A percentile compares a stretch with the other conserved stretches of the same genome.
Evolutionary conservation across 2,888 invertebrate species (phyloP).

Genomic region (Athalia cordata): DNA sequence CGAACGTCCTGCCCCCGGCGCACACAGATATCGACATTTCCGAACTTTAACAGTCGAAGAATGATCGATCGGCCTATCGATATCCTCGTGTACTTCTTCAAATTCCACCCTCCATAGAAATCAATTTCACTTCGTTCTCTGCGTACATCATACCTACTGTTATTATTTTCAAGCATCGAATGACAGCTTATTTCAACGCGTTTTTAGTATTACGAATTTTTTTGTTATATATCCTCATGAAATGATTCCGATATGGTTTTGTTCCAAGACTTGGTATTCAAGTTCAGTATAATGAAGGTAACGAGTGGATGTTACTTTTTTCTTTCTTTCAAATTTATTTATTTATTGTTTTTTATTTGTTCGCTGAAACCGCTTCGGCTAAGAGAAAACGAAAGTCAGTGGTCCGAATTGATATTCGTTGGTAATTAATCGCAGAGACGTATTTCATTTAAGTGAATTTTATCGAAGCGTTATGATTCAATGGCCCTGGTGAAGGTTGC

Average conservation of each 20-base stretch:
- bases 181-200: not conserved
- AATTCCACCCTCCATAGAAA: not conserved
- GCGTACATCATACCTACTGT: not conserved
- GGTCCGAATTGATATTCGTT: constrained; percentile 21
- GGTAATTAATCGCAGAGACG: constrained; percentile 39
- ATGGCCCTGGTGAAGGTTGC: not conserved
- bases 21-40: constrained; percentile 40
- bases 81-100: constrained; percentile 25
- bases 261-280: too few relatives aligned
- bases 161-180: constrained; percentile 17
- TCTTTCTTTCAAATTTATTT: too few relatives aligned
- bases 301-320: too few relatives aligned
- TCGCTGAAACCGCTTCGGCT: too few relatives aligned
- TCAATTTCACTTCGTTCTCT: constrained; percentile 18
- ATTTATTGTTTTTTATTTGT: too few relatives aligned
- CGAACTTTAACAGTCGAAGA: constrained; percentile 52
- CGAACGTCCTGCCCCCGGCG: constrained; percentile 26
- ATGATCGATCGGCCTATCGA: constrained; percentile 54
- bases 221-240: too few relatives aligned
- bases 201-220: too few relatives aligned
- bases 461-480: constrained; percentile 37
- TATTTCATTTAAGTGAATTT: constrained; percentile 32
- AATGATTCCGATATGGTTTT: too few relatives aligned
- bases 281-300: too few relatives aligned
- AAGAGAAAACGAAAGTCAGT: constrained; percentile 6